phyloP scores from a whole-genome alignment of 2,113 vertebrate genomes.

The Solea senegalensis region DNA sequence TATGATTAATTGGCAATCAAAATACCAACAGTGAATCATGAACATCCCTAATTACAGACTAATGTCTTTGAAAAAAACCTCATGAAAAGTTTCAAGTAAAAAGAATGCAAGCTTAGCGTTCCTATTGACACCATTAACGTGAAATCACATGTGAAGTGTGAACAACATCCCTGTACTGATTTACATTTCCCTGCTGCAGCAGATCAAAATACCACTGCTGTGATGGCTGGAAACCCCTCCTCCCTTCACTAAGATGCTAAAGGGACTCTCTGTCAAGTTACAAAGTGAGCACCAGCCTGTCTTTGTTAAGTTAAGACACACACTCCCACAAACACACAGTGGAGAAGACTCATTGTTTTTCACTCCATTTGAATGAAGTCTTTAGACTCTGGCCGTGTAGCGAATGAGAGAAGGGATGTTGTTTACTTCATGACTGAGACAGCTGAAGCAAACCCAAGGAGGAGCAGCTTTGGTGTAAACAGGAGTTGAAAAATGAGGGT shows the following conservation, averaged over 20 bases:
- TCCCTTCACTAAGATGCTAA: slow-evolving; percentile 30
- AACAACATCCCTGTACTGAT: not conserved
- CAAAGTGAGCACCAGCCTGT: slow-evolving; percentile 32
- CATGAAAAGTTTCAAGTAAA: slow-evolving; percentile 1
- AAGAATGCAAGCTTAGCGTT: not conserved
- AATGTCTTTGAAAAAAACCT: slow-evolving; percentile 16
- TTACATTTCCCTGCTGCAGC: slow-evolving; percentile 10
- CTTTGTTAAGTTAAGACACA: slow-evolving; percentile 52
- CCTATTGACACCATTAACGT: not conserved
- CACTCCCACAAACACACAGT: slow-evolving; percentile 46
- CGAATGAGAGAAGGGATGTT: slow-evolving; percentile 35
- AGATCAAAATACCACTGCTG: slow-evolving; percentile 13
- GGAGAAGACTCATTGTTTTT: slow-evolving; percentile 39
- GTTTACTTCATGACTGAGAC: slow-evolving; percentile 50
- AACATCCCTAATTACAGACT: not conserved
- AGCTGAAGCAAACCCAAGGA: slow-evolving; percentile 22
- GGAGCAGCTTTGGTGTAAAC: slow-evolving; percentile 32
- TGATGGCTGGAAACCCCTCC: slow-evolving; percentile 22
- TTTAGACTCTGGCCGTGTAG: slow-evolving; percentile 18
- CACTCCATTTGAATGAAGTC: slow-evolving; percentile 28
- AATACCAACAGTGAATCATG: too few species aligned
- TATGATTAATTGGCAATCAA: too few species aligned
- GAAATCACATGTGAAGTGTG: not conserved
- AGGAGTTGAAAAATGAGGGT: slow-evolving; percentile 40
- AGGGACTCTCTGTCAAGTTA: slow-evolving; percentile 29